Evolutionary conservation across 2,888 invertebrate genomes (phyloP), one percentile per base, ranked within the genome.

Genomic region (Hemaris fuciformis): DNA sequence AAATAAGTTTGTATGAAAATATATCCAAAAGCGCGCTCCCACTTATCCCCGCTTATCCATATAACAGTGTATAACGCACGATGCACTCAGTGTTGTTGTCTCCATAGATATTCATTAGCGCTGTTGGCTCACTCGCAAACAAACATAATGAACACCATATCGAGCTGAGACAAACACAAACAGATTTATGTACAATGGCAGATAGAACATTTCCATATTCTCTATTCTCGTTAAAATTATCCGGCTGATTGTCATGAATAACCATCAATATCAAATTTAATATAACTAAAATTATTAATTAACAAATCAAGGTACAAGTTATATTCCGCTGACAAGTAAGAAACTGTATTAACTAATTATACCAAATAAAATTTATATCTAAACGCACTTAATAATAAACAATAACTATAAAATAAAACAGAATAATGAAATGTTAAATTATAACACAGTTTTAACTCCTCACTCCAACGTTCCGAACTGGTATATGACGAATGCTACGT

Each of bases 331-430:
- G 86, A 86, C 85, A 84, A 79, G 75, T 86, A 86, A 84, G 84
- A 89, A 89, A 87, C 82, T 76, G 77, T 83, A 83, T 86, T 82
- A 86, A 89, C 88, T 90, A 91, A 83, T 83, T 78, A 82, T 89
- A 88, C 83, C 83, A 91, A 92, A 91, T 89, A 91, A 91, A 86
- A 88, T 87, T 88, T 91, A 91, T 77, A 88, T 91, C 91, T 91
- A 92, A 92, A 91, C 89, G 78, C 75, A 80, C 90, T 87, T 91
- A 91, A 67, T 77, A 86, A 87, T 89, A 91, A 91, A 91, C 84
- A 89, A 90, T 90, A 90, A 88, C 89, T 91, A 91, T 84, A 85
- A 91, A 91, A 91, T 90, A 91, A 91, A 91, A 90, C 88, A 90
- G 88, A 89, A 87, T 89, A 89, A 86, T 90, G 89, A 91, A 89